A percentile compares a stretch with the other conserved stretches of the same genome.
Evolutionary conservation across 1,140 invertebrate species (phyloP).

Genomic region (Glossosoma conforme): DNA sequence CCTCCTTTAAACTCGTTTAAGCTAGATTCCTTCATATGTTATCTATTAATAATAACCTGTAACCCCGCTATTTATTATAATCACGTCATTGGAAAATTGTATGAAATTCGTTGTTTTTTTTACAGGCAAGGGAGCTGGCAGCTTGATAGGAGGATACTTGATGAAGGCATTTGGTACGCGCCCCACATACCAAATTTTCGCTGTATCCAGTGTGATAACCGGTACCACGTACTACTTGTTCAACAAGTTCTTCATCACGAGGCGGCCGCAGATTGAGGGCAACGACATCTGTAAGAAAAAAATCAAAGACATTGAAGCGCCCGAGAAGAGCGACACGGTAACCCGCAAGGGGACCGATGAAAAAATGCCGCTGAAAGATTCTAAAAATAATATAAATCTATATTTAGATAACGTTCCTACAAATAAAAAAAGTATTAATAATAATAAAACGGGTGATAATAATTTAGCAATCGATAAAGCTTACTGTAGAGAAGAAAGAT

Average conservation of each 20-base stretch:
- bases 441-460: constrained; percentile 3
- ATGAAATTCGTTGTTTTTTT: constrained; percentile 19
- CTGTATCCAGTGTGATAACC: constrained; percentile 55
- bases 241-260: constrained; percentile 60
- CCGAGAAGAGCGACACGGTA: constrained; percentile 36
- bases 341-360: constrained; percentile 32
- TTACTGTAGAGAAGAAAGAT: background rate
- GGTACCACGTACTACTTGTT: constrained; percentile 67
- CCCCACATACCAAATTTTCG: constrained; percentile 68
- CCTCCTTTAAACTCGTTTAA: no score
- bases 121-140: constrained; percentile 71
- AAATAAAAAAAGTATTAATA: constrained; percentile 11
- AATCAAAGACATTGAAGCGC: constrained; percentile 34
- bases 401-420: constrained; percentile 24
- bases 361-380: constrained; percentile 30
- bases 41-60: no score
- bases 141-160: constrained; percentile 69
- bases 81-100: no score
- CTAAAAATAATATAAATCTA: constrained; percentile 15
- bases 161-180: constrained; percentile 70
- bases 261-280: constrained; percentile 45
- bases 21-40: no score
- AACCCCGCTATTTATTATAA: no score
- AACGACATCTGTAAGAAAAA: constrained; percentile 52
- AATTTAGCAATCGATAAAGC: background rate